Percentiles rank a stretch among this genome's conserved stretches.
Conservation (phyloP, 1,140 invertebrate species). For the Planococcus citri region DNA sequence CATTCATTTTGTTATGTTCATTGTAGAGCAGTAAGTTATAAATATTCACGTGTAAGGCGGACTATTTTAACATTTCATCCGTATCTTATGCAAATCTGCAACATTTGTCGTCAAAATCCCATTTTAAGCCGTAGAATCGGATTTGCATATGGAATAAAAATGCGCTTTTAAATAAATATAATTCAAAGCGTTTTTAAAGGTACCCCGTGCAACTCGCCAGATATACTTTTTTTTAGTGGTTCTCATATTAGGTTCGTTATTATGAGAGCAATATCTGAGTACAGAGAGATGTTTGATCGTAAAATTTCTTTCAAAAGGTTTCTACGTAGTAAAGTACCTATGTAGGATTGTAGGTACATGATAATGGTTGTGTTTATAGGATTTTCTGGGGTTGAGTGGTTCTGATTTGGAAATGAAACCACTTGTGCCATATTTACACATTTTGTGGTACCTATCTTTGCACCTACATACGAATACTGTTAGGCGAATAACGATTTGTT, state of each 20-base stretch:
- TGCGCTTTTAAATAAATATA: constrained; percentile 20
- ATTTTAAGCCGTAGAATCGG: constrained; percentile 12
- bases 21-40: constrained; percentile 12
- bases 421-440: too few species aligned
- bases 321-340: too few species aligned
- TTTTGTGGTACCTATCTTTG: too few species aligned
- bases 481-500: too few species aligned
- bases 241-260: not conserved
- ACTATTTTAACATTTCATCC: constrained; percentile 19
- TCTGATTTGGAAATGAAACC: too few species aligned
- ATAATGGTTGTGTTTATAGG: too few species aligned
- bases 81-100: constrained; percentile 19
- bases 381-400: too few species aligned
- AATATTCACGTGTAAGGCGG: constrained; percentile 20
- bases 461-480: too few species aligned
- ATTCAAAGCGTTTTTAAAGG: constrained; percentile 18
- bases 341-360: too few species aligned
- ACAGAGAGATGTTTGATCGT: too few species aligned
- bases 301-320: too few species aligned
- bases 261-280: too few species aligned
- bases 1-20: constrained; percentile 4
- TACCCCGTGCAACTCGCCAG: not conserved
- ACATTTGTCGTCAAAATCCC: constrained; percentile 18
- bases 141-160: constrained; percentile 20
- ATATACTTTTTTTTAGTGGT: not conserved